Evolutionary conservation across 2,113 vertebrate genomes (phyloP).

Genomic region (Regulus satrapa): DNA sequence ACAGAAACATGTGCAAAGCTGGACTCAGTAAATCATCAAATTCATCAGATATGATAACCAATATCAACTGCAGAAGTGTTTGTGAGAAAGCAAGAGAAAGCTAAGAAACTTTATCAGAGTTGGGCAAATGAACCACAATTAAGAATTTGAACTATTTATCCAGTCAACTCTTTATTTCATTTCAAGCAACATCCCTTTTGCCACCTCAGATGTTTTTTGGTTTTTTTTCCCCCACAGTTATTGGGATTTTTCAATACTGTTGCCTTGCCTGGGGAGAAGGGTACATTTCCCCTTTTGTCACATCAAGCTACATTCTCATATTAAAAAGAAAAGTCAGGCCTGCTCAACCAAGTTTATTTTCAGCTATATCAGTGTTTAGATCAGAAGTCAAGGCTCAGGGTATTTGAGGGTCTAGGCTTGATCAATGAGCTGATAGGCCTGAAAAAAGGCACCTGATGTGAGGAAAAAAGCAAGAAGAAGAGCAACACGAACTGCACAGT

Average conservation of each 20-base stretch:
- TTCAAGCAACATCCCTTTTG: not conserved
- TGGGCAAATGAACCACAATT: constrained; percentile 32
- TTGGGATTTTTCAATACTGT: not conserved
- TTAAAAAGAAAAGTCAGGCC: not conserved
- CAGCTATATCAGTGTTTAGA: not conserved
- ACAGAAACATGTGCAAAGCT: not conserved
- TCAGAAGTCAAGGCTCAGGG: not conserved
- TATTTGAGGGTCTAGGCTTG: not conserved
- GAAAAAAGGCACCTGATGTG: not conserved
- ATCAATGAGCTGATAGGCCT: not conserved
- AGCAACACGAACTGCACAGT: not conserved
- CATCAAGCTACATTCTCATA: not conserved
- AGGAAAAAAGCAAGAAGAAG: not conserved
- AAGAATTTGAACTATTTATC: constrained; percentile 51
- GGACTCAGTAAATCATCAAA: not conserved
- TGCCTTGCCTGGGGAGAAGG: not conserved
- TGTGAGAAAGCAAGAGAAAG: not conserved
- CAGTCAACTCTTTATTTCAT: constrained; percentile 40
- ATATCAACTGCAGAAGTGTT: not conserved
- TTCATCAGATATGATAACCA: constrained; percentile 40
- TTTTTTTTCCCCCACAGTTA: not conserved
- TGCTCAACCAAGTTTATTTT: not conserved
- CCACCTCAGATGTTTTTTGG: no score
- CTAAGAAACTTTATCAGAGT: not conserved
- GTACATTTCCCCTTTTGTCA: not conserved